phyloP scores from a whole-genome alignment of 2,797 vertebrate species.

The Naso thynnoides region DNA sequence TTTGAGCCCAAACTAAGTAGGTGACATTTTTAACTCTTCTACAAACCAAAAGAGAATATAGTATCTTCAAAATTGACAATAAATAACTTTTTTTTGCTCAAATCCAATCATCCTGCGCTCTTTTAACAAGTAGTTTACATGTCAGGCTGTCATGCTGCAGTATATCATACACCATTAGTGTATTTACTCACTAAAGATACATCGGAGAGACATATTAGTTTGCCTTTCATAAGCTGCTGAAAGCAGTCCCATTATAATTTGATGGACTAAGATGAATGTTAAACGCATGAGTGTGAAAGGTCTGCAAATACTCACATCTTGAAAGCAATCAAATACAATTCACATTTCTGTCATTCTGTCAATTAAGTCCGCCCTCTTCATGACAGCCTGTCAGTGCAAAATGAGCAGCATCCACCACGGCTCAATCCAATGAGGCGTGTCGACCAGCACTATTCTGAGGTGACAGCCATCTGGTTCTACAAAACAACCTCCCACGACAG shows the following conservation, averaged over 20 bases:
- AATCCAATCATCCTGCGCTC: background rate
- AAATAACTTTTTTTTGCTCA: background rate
- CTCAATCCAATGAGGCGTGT: conserved; percentile 46
- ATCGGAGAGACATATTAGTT: background rate
- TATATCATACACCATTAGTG: background rate
- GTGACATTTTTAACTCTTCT: background rate
- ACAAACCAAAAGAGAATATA: background rate
- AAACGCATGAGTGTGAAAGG: conserved; percentile 4
- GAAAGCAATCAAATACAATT: conserved; percentile 24
- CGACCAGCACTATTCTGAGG: conserved; percentile 34
- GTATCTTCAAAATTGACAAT: background rate
- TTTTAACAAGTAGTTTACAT: background rate
- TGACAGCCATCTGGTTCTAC: conserved; percentile 62
- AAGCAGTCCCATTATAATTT: conserved; percentile 2
- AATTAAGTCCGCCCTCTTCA: conserved; percentile 53
- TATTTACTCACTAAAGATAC: conserved; percentile 9
- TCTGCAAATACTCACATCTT: conserved; percentile 28
- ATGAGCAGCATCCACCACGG: conserved; percentile 40
- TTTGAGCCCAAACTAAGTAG: background rate
- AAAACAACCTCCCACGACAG: conserved; percentile 63
- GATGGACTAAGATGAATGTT: conserved; percentile 14
- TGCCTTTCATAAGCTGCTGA: conserved; percentile 14
- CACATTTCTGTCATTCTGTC: conserved; percentile 64
- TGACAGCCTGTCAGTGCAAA: conserved; percentile 63
- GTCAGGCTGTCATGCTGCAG: background rate